These are phyloP conservation scores for Eledona agricola DNA, from an alignment of 2,888 invertebrate genomes.

Conservation along the genomic window DNA sequence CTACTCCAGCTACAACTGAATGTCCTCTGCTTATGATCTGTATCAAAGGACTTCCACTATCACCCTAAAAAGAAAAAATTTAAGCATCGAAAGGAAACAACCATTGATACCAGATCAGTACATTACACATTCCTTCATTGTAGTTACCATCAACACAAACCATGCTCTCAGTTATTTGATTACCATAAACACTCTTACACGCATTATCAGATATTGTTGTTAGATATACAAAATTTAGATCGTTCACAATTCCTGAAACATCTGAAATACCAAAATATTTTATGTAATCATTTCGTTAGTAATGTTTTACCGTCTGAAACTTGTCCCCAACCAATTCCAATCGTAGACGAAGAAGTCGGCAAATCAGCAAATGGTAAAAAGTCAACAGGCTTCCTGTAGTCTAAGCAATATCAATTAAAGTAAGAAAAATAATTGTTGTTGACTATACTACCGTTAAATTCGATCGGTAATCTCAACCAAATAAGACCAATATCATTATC, in stretches of 20 bases:
- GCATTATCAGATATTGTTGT: neutral
- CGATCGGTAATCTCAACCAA: neutral
- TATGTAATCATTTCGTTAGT: neutral
- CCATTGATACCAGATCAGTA: neutral
- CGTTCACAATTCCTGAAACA: neutral
- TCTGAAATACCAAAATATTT: neutral
- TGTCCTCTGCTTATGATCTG: conserved; percentile 1
- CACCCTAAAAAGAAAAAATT: conserved; percentile 5
- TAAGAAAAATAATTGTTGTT: neutral
- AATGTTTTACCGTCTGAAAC: neutral
- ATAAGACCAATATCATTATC: neutral
- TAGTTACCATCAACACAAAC: too few relatives aligned
- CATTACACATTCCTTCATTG: too few relatives aligned
- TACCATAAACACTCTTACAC: too few relatives aligned
- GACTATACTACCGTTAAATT: neutral
- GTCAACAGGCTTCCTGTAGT: neutral
- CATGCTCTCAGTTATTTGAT: too few relatives aligned
- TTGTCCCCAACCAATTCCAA: neutral
- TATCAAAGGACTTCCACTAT: conserved; percentile 6
- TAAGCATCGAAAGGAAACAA: neutral
- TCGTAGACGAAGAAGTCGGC: neutral
- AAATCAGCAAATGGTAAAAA: neutral
- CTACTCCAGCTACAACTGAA: conserved; percentile 1
- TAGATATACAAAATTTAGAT: neutral
- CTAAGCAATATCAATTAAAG: neutral